Base-by-base conservation (phyloP, 2,113 vertebrate genomes). In the Hyperopisus bebe region DNA sequence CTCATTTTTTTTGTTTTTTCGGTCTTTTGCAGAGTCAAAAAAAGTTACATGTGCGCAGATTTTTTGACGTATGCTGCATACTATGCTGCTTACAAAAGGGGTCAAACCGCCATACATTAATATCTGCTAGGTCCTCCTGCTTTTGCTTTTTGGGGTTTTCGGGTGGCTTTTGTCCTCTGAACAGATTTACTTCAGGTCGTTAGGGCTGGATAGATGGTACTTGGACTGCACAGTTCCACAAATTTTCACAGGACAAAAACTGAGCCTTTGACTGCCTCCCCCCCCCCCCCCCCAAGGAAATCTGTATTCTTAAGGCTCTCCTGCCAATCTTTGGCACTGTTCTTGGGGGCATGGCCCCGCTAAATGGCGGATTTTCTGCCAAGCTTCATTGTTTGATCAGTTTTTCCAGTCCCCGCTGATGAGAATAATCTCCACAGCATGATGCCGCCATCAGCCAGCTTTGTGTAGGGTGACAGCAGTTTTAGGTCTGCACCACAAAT, bases 341-440 rank as follows among this genome's bases (percentile, higher is more conserved):
- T 39, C 74, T 21, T 80, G 74, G 17, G 62, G 74, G 74, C 74
- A 80, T 80, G 31, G 31, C 74, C 74, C 74, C 35, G 5, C 35
- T 39, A 80, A 39, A 80, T 80, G 74, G 74, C 1, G 27, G 62
- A 31, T 70, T 70, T 70, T 70, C 62, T 70, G 10, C 62, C 62
- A 70, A 31, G 62, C 10, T 80, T 42, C 74, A 80, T 35, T 42
- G 35, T 70, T 80, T 80, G 31, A 42, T 80, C 31, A 17, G 35
- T 42, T 80, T 80, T 42, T 42, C 74, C 74, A 42, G 74, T 80
- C 35, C 74, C 74, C 7, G 74, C 74, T 80, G 74, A 80, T 80
- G 74, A 80, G 74, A 80, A 80, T 80, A 35, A 80, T 80, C 74
- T 42, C 74, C 74, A 42, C 74, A 80, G 74, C 74, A 80, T 80